A percentile compares a stretch with the other conserved stretches of the same genome.
Evolutionary conservation across 23 tunicate genomes (phyloP).

Genomic region (Corella eumyota): DNA sequence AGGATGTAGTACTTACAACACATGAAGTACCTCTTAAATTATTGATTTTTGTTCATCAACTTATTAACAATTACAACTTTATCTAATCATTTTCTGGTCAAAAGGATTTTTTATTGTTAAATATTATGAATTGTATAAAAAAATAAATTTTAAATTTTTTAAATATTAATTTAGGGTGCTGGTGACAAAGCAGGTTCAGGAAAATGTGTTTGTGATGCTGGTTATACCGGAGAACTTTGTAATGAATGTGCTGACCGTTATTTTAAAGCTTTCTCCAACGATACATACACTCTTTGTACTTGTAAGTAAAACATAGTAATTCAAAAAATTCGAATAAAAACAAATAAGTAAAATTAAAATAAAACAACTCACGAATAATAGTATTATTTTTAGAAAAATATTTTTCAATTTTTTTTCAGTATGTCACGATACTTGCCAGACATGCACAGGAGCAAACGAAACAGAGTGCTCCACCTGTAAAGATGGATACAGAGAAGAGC

Average conservation of each 20-base stretch:
- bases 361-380: too few species aligned
- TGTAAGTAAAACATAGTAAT: constrained; percentile 32
- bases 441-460: constrained; percentile 67
- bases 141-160: too few species aligned
- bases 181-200: constrained; percentile 89
- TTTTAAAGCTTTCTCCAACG: constrained; percentile 63
- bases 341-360: neutral
- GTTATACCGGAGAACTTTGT: constrained; percentile 81
- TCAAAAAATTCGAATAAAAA: neutral
- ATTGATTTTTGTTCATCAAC: too few species aligned
- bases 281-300: constrained; percentile 69
- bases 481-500: constrained; percentile 68
- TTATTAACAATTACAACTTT: too few species aligned
- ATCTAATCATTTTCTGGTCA: too few species aligned
- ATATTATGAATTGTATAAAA: too few species aligned
- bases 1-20: too few species aligned
- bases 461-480: constrained; percentile 75
- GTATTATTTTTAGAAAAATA: too few species aligned
- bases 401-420: constrained; percentile 22
- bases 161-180: constrained; percentile 51
- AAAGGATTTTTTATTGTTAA: too few species aligned
- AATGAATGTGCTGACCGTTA: constrained; percentile 69
- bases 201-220: constrained; percentile 66
- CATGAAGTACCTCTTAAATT: too few species aligned
- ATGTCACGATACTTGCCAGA: constrained; percentile 72